phyloP scores from a whole-genome alignment of 1,140 invertebrate genomes.

The Hestina assimilis region DNA sequence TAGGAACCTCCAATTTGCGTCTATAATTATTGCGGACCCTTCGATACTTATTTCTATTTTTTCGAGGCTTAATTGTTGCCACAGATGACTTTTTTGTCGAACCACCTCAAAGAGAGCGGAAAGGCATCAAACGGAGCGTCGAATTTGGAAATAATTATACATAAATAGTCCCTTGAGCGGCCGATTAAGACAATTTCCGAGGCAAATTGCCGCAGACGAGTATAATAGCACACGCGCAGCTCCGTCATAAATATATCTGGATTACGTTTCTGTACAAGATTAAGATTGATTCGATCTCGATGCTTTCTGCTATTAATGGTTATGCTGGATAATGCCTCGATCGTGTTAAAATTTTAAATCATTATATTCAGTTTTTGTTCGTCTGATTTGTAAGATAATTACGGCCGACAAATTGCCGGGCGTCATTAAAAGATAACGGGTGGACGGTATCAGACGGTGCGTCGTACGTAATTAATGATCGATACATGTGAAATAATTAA shows the following conservation, averaged over 20 bases:
- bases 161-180: conserved; percentile 79
- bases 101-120: conserved; percentile 76
- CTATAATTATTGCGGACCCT: conserved; percentile 78
- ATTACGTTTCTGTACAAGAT: conserved; percentile 77
- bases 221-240: conserved; percentile 75
- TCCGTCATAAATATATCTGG: conserved; percentile 78
- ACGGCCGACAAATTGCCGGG: conserved; percentile 71
- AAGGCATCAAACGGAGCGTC: conserved; percentile 77
- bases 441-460: conserved; percentile 52
- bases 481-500: conserved; percentile 78
- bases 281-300: conserved; percentile 77
- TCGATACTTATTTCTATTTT: conserved; percentile 78
- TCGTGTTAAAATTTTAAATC: conserved; percentile 73
- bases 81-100: conserved; percentile 78
- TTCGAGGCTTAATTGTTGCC: conserved; percentile 75
- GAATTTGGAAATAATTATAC: conserved; percentile 79
- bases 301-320: conserved; percentile 73
- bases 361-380: conserved; percentile 66
- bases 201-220: conserved; percentile 77
- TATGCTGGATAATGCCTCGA: conserved; percentile 60
- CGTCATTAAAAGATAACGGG: conserved; percentile 72
- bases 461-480: conserved; percentile 73
- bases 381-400: conserved; percentile 71
- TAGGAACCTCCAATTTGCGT: conserved; percentile 74
- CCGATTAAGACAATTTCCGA: conserved; percentile 78